These are phyloP conservation scores for Cheiracanthium punctorium DNA, from an alignment of 2,888 invertebrate species.

Conservation along the genomic window DNA sequence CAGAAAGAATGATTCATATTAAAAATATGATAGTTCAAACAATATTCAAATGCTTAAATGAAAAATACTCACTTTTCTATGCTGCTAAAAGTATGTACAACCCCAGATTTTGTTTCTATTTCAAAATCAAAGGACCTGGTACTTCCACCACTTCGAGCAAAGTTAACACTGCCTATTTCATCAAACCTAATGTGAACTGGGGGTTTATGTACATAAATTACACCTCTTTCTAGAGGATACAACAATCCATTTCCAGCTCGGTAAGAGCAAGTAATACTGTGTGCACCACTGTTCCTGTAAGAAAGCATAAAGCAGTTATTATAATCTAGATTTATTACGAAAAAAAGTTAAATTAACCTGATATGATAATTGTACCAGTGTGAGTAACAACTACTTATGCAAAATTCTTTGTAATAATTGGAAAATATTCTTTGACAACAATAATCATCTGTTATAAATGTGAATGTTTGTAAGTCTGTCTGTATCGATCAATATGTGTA, in stretches of 20 bases:
- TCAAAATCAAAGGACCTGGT: constrained; percentile 81
- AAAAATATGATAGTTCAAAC: constrained; percentile 4
- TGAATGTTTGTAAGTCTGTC: too few relatives aligned
- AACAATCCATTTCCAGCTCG: constrained; percentile 97
- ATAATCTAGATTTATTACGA: too few relatives aligned
- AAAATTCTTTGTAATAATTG: too few relatives aligned
- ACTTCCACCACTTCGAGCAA: constrained; percentile 94
- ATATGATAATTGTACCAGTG: too few relatives aligned
- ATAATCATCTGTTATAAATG: too few relatives aligned
- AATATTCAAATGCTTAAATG: background rate
- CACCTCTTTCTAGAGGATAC: constrained; percentile 97
- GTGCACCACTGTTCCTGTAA: constrained; percentile 86
- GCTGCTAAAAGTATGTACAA: constrained; percentile 94
- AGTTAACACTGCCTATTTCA: constrained; percentile 94
- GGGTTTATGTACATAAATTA: constrained; percentile 99
- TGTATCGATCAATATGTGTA: too few relatives aligned
- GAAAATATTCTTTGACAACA: too few relatives aligned
- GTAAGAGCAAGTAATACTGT: constrained; percentile 95
- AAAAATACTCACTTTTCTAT: constrained; percentile 86
- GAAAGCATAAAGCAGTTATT: background rate
- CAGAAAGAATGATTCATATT: background rate
- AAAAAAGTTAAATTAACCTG: too few relatives aligned
- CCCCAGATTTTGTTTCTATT: constrained; percentile 88
- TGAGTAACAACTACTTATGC: too few relatives aligned
- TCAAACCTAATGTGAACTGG: constrained; percentile 98